Percentiles rank a stretch among this genome's conserved stretches.
phyloP scores from a whole-genome alignment of 1,140 invertebrate genomes.

The Oncopodura yosiiana region DNA sequence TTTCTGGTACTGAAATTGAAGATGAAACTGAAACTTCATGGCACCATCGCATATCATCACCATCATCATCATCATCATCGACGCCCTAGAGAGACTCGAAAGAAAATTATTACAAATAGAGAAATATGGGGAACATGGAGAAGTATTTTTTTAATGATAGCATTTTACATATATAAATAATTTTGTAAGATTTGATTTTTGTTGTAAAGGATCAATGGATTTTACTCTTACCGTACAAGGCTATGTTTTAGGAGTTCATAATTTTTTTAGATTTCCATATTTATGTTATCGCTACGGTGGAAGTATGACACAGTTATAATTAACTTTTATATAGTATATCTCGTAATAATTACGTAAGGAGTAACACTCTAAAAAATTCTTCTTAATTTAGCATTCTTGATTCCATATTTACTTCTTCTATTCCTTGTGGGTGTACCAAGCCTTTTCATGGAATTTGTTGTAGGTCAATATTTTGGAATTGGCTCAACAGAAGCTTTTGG shows the following conservation, averaged over 20 bases:
- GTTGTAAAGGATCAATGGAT: too few species aligned
- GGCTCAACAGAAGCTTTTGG: conserved; percentile 11
- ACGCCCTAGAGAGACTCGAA: too few species aligned
- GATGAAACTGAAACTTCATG: too few species aligned
- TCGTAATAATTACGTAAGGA: neutral
- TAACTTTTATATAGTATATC: too few species aligned
- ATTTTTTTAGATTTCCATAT: conserved; percentile 42
- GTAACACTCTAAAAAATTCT: neutral
- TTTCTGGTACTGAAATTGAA: too few species aligned
- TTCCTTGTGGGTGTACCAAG: conserved; percentile 42
- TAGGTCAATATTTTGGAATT: conserved; percentile 23
- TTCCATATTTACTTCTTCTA: conserved; percentile 45
- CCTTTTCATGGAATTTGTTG: conserved; percentile 39
- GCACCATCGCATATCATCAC: too few species aligned
- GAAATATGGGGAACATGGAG: conserved; percentile 18
- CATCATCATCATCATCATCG: too few species aligned
- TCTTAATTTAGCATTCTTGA: conserved; percentile 41
- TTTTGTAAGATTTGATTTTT: too few species aligned
- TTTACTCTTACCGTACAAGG: conserved; percentile 19
- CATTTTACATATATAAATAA: too few species aligned
- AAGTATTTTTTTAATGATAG: neutral
- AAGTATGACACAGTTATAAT: too few species aligned
- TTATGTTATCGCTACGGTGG: conserved; percentile 45
- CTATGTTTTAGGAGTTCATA: conserved; percentile 23
- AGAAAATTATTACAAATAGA: conserved; percentile 4